Base-by-base conservation (phyloP, 2,888 invertebrate species). In the Caenorhabditis panamensis region DNA sequence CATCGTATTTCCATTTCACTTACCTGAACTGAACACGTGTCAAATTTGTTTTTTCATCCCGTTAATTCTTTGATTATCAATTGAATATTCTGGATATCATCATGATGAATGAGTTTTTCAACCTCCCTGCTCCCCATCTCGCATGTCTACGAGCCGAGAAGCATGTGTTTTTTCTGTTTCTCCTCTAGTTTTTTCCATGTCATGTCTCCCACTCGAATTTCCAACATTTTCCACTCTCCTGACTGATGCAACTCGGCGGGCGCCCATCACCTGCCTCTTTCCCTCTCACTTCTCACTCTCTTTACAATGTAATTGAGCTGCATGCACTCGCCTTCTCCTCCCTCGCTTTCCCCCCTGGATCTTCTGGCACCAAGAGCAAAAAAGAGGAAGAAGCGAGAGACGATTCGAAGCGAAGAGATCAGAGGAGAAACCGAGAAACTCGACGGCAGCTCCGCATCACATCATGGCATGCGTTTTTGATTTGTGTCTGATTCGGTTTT, bases 121-220 rank as follows among this genome's bases (percentile, higher is more conserved):
- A 49, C 49, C 49, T 49, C 49, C 49, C 18, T 56, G 13, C 18
- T 26, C n/a, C 37, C 16, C 36, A 28, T 37, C 41, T 4, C 41
- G 16, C 37, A 36, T 41, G 5, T 41, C 41, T 41, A 41, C 41
- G 41, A 41, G 20, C 18, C 1, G 8, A 11, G 20, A 51, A 66
- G 66, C 66, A 66, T 66, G 37, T 66, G 66, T 66, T 66, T 66
- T 66, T 59, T 59, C 58, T 18, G 37, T 59, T 41, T 59, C 51
- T 18, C 44, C 41, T 41, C 18, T n/a, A n/a, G n/a, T n/a, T n/a
- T n/a, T n/a, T n/a, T n/a, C n/a, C n/a, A n/a, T n/a, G n/a, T n/a
- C n/a, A n/a, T n/a, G 37, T 54, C 37, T 68, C 56, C 68, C 68
- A 68, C 68, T 68, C 68, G 58, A 58, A 68, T 68, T 68, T 68